These are phyloP conservation scores for Zophobas morio DNA, from an alignment of 1,140 invertebrate species.

Conservation along the genomic window DNA sequence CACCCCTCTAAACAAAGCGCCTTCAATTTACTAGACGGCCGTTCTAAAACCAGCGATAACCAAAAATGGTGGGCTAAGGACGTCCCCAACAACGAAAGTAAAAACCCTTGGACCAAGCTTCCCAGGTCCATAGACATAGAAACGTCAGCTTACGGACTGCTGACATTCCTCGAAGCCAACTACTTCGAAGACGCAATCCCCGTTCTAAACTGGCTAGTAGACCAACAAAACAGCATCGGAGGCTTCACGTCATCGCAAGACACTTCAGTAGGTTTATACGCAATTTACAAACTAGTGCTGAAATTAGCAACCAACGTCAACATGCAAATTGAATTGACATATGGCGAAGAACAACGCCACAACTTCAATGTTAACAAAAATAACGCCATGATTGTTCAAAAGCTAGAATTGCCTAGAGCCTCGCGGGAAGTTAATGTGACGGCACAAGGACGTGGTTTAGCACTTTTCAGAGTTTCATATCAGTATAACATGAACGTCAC, in stretches of 20 bases:
- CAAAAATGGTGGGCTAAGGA: constrained; percentile 72
- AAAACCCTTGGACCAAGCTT: constrained; percentile 72
- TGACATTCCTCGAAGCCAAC: constrained; percentile 75
- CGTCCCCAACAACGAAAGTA: constrained; percentile 60
- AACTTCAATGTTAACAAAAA: constrained; percentile 65
- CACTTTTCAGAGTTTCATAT: constrained; percentile 87
- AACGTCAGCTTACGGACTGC: constrained; percentile 82
- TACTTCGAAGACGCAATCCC: constrained; percentile 72
- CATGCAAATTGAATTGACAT: constrained; percentile 65
- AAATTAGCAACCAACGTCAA: constrained; percentile 61
- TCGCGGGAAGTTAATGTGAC: constrained; percentile 66
- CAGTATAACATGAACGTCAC: constrained; percentile 91
- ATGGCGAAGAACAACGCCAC: constrained; percentile 58
- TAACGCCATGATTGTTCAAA: constrained; percentile 69
- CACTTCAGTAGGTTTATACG: constrained; percentile 78
- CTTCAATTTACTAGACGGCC: constrained; percentile 77
- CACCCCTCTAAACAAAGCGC: constrained; percentile 77
- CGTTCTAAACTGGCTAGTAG: constrained; percentile 80
- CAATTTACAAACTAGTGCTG: constrained; percentile 74
- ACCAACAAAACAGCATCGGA: constrained; percentile 82
- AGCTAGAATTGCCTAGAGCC: constrained; percentile 62
- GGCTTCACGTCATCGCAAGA: constrained; percentile 85
- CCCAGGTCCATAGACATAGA: constrained; percentile 80
- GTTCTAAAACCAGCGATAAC: constrained; percentile 69
- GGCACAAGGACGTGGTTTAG: constrained; percentile 87